Conservation (phyloP, 1,140 invertebrate genomes). For the Steinernema feltiae region DNA sequence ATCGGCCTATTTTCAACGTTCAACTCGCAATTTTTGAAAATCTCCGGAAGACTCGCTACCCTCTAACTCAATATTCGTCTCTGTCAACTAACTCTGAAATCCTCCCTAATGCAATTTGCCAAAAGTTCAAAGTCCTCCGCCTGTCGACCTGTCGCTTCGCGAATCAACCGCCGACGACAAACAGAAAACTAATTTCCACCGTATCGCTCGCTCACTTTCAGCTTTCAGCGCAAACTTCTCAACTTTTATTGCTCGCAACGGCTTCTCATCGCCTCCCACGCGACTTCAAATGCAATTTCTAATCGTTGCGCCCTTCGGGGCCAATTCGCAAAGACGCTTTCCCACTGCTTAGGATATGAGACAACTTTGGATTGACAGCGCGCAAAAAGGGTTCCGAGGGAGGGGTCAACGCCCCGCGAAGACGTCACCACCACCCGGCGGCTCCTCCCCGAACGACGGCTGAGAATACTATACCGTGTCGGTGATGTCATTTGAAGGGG, state of each 20-base stretch:
- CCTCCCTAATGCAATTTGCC: too few relatives aligned
- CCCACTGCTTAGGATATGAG: neutral
- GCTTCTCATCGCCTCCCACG: neutral
- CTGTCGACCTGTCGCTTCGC: too few relatives aligned
- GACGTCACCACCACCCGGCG: neutral
- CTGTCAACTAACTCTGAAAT: too few relatives aligned
- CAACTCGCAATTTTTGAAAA: too few relatives aligned
- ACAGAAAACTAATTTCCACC: neutral
- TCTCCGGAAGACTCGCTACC: too few relatives aligned
- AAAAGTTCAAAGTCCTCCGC: too few relatives aligned
- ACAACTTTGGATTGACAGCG: conserved; percentile 8
- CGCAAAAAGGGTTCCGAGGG: neutral
- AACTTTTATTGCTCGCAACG: neutral
- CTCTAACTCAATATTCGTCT: too few relatives aligned
- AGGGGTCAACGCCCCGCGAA: neutral
- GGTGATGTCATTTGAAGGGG: neutral
- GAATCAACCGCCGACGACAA: too few relatives aligned
- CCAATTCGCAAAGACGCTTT: neutral
- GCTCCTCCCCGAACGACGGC: neutral
- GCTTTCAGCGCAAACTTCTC: neutral
- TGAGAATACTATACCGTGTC: conserved; percentile 15
- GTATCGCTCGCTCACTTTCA: neutral
- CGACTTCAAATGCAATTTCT: conserved; percentile 5
- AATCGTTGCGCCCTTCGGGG: conserved; percentile 10
- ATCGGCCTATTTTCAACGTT: too few relatives aligned